phyloP scores from a whole-genome alignment of 2,113 vertebrate species.

The Columbina picui region DNA sequence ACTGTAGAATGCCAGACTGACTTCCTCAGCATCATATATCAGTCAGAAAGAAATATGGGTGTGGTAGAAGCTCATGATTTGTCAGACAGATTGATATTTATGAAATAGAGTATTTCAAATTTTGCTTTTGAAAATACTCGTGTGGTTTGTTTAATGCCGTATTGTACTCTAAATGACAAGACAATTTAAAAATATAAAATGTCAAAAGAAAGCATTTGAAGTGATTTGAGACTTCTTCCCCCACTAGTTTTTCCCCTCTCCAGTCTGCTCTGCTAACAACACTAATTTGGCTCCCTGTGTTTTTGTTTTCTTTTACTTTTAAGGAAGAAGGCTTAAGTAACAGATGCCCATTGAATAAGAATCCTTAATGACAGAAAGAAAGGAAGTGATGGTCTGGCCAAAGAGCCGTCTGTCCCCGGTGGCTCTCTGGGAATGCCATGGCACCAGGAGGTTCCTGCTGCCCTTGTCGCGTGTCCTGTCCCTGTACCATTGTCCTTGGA shows the following conservation, averaged over 20 bases:
- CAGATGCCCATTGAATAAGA: background rate
- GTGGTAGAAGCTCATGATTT: background rate
- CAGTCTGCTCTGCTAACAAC: background rate
- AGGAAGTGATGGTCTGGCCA: background rate
- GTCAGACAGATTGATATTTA: background rate
- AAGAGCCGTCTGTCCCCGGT: background rate
- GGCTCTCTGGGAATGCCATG: background rate
- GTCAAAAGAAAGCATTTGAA: background rate
- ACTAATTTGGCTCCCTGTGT: background rate
- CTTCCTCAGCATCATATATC: background rate
- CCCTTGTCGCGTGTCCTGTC: accelerated
- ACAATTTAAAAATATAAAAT: background rate
- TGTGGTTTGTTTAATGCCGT: background rate
- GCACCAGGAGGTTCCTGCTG: background rate
- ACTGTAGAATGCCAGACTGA: background rate
- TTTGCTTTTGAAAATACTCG: background rate
- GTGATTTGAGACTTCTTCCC: background rate
- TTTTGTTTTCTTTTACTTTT: background rate
- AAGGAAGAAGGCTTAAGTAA: background rate
- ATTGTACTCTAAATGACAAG: background rate
- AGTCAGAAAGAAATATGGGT: background rate
- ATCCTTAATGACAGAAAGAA: background rate
- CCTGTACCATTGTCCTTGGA: accelerated
- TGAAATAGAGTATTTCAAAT: background rate
- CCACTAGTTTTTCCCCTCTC: background rate